Evolutionary conservation across 2,797 vertebrate species (phyloP).

Genomic region (Enteromius afrohamiltoni): DNA sequence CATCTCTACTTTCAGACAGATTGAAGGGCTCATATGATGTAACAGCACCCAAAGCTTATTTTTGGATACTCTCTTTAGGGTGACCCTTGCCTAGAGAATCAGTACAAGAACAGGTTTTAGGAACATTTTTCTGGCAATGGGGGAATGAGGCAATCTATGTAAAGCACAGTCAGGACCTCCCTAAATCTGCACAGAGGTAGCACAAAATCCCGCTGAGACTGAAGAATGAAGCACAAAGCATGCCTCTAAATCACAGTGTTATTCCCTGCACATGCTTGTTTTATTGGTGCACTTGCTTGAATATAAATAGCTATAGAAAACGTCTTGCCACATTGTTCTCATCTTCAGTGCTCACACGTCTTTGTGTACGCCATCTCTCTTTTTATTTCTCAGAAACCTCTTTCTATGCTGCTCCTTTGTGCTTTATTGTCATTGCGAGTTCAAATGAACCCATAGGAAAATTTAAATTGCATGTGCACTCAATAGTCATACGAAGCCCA

Average conservation of each 20-base stretch:
- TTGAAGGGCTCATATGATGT: constrained; percentile 12
- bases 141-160: constrained; percentile 37
- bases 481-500: constrained; percentile 26
- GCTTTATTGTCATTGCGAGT: constrained; percentile 1
- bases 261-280: constrained; percentile 31
- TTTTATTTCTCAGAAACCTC: constrained; percentile 3
- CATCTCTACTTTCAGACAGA: neutral
- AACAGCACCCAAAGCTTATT: constrained; percentile 15
- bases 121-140: constrained; percentile 8
- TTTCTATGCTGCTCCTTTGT: neutral
- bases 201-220: constrained; percentile 39
- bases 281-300: constrained; percentile 23
- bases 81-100: constrained; percentile 8
- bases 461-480: neutral
- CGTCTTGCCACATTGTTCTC: constrained; percentile 20
- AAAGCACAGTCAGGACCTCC: constrained; percentile 34
- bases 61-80: constrained; percentile 31
- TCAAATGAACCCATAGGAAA: neutral
- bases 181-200: constrained; percentile 42
- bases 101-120: constrained; percentile 5
- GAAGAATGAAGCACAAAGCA: constrained; percentile 42
- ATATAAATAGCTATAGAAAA: constrained; percentile 40
- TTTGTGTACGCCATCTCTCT: constrained; percentile 17
- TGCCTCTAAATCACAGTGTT: constrained; percentile 34
- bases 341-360: constrained; percentile 7